Conservation (phyloP, 2,797 vertebrate genomes). For the Enteromius mattozi region DNA sequence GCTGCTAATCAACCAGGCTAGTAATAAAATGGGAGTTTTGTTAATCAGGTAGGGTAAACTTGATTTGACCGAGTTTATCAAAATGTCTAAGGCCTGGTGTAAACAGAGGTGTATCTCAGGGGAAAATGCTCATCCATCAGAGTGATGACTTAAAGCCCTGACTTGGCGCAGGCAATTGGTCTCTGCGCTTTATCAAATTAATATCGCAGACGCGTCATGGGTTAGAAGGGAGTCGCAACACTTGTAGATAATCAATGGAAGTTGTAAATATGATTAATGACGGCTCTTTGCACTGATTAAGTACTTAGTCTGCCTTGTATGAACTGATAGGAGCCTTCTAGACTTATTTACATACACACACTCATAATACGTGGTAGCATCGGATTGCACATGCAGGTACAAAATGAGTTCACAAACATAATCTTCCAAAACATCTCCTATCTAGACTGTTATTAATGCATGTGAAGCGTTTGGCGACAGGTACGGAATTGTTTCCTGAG, state of each 20-base stretch:
- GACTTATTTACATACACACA: constrained; percentile 63
- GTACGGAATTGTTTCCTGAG: constrained; percentile 33
- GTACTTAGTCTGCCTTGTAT: constrained; percentile 75
- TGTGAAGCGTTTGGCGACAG: constrained; percentile 6
- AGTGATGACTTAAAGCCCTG: constrained; percentile 62
- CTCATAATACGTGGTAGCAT: constrained; percentile 1
- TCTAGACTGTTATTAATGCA: constrained; percentile 31
- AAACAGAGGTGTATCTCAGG: constrained; percentile 77
- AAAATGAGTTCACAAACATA: constrained; percentile 36
- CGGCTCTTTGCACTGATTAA: constrained; percentile 71
- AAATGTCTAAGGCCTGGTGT: constrained; percentile 68
- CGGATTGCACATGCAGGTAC: constrained; percentile 39
- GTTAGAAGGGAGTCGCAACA: constrained; percentile 72
- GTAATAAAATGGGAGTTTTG: constrained; percentile 79
- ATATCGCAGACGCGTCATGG: constrained; percentile 66
- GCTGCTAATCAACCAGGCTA: constrained; percentile 74
- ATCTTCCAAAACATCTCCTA: constrained; percentile 26
- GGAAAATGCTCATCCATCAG: constrained; percentile 78
- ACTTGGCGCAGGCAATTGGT: constrained; percentile 59
- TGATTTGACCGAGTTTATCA: constrained; percentile 71
- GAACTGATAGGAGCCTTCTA: constrained; percentile 70
- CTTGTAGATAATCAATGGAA: constrained; percentile 79
- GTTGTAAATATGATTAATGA: constrained; percentile 84
- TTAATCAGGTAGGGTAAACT: constrained; percentile 72
- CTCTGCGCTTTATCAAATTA: constrained; percentile 76